Evolutionary conservation across 2,113 vertebrate species (phyloP), one percentile per base, ranked within the genome.

Genomic region (Rhinichthys klamathensis): DNA sequence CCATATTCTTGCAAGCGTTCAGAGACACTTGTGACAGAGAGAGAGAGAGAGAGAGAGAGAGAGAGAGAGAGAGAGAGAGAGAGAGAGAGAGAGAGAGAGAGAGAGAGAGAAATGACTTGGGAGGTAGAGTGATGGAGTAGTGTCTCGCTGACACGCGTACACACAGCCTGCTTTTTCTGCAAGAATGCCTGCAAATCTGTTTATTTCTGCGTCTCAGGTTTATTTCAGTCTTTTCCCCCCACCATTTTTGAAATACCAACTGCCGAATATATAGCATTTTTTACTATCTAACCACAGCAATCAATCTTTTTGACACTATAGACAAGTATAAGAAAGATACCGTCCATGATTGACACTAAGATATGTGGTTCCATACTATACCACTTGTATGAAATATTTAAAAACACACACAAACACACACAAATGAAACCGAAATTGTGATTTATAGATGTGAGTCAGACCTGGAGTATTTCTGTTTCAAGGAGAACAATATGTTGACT

Each of bases 241-340:
- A 5, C 67, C 56, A 35, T 56, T 63, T 81, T 35, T 35, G 61
- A 81, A 81, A 83, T 58, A 58, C 54, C 12, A 49, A 54, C 30
- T 51, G 54, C 18, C 30, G 16, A 63, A 61, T 75, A 69, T 73
- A 70, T 27, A 25, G 46, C 46, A 58, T 46, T 83, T 87, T 85
- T 85, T 54, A 44, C 72, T 65, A 76, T 87, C 84, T 81, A 74
- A 61, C 56, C 21, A 74, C 51, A 11, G 35, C 84, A 61, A 87
- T 86, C 81, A 67, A 84, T 90, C 84, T 82, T 49, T 79, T 58
- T 87, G 79, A 85, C 77, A 54, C 70, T 72, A 11, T 70, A 82
- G 77, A 80, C 18, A 69, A 81, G 60, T 76, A 63, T 41, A 69
- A 84, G 49, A 77, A 67, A n/a, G 49, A 54, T 56, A 88, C 51